These are phyloP conservation scores for Xestia ashworthii DNA, from an alignment of 2,888 invertebrate species.

Conservation along the genomic window DNA sequence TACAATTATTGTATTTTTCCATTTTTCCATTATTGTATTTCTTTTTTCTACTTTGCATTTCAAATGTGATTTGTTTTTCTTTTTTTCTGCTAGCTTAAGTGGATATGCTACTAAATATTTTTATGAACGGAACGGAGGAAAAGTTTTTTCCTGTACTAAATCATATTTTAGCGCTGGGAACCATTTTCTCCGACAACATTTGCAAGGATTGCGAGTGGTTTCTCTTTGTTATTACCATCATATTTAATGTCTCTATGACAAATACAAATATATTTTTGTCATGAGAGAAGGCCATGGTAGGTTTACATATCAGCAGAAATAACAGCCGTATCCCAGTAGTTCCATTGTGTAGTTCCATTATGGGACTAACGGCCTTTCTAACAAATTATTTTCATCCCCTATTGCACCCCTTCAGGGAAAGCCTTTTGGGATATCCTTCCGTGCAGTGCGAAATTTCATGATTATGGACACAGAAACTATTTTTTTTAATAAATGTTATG, in stretches of 20 bases:
- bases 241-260: constrained; percentile 11
- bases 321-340: no score
- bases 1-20: neutral
- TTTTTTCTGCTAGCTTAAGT: constrained; percentile 23
- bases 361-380: neutral
- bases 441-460: no score
- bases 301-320: neutral
- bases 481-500: no score
- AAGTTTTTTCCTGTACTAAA: constrained; percentile 32
- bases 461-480: no score
- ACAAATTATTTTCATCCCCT: neutral
- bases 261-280: constrained; percentile 2
- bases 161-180: constrained; percentile 23
- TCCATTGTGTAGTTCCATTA: no score
- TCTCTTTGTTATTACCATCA: constrained; percentile 18
- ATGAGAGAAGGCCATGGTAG: neutral
- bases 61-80: constrained; percentile 17
- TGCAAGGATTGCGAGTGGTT: constrained; percentile 5
- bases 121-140: constrained; percentile 9
- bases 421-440: neutral
- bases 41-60: constrained; percentile 5
- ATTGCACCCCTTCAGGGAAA: neutral
- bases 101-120: constrained; percentile 14
- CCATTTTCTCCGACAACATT: constrained; percentile 3
- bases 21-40: constrained; percentile 13